Conservation (phyloP, 2,888 invertebrate genomes). For the Rhimphoctona megacephalus region DNA sequence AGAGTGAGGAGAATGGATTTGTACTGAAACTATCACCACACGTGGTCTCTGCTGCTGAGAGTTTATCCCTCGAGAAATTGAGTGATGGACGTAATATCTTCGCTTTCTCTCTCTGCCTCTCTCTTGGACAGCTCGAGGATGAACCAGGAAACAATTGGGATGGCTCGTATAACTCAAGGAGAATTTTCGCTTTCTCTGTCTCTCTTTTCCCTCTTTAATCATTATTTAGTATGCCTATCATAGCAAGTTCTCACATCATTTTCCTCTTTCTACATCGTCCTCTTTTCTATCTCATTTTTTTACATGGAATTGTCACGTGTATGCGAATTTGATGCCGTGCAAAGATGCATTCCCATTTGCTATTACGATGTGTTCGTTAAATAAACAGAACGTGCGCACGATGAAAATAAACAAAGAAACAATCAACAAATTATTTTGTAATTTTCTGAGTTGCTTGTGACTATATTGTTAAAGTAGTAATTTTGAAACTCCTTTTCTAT, state of each 20-base stretch:
- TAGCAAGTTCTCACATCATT: too few species aligned
- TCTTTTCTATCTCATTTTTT: too few species aligned
- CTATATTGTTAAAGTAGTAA: neutral
- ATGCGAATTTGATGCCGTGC: too few species aligned
- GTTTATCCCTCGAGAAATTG: conserved; percentile 58
- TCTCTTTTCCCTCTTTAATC: neutral
- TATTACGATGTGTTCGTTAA: too few species aligned
- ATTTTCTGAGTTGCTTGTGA: too few species aligned
- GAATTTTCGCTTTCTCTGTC: conserved; percentile 16
- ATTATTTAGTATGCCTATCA: too few species aligned
- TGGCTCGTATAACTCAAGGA: conserved; percentile 10
- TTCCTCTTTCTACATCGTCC: too few species aligned
- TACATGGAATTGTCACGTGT: too few species aligned
- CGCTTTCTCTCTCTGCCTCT: conserved; percentile 3
- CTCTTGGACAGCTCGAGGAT: neutral
- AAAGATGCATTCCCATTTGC: neutral
- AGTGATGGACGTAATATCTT: conserved; percentile 48
- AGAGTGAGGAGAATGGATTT: conserved; percentile 36
- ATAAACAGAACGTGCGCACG: too few species aligned
- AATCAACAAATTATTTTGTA: too few species aligned
- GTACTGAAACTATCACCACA: conserved; percentile 46
- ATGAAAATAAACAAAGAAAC: too few species aligned
- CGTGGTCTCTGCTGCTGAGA: conserved; percentile 48
- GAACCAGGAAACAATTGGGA: conserved; percentile 10
- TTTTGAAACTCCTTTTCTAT: neutral